Evolutionary conservation across 2,113 vertebrate species (phyloP), one percentile per base, ranked within the genome.

Genomic region (Triplophysa siluroides): DNA sequence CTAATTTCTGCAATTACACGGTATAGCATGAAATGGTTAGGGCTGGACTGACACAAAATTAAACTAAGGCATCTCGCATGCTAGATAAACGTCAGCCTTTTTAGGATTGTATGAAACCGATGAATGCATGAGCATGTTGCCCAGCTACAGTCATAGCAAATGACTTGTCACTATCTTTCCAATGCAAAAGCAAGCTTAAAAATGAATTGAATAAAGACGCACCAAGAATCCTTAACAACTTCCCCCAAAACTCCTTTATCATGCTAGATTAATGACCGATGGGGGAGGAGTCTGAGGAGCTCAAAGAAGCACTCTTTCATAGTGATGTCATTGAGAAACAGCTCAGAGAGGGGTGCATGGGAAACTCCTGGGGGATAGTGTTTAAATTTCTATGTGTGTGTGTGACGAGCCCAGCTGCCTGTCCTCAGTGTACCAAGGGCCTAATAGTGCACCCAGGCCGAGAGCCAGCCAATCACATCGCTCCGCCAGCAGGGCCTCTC

Each of bases 311-410:
- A n/a, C 75, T 78, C 83, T 79, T 86, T 84, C 81, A 86, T 78
- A 84, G 83, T 80, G 73, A 87, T 80, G 80, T 80, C 80, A 86
- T 86, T 91, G 86, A 88, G 85, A 88, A 86, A 82, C 56, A 86
- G 80, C 83, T 68, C 78, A 78, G 62, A 82, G 70, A 26, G 76
- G 86, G 81, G 77, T 88, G 89, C 88, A 87, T 88, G 85, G 66
- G 81, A 86, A 79, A 87, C 87, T 91, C 78, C 89, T 85, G 72
- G 63, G 83, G 80, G 86, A 87, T 90, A 91, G 88, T 90, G 91
- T 91, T 87, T 90, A 85, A 91, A 87, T 89, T 82, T 83, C 79
- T 77, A 58, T 78, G 81, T 86, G 14, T 29, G 26, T 62, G 50
- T 86, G 88, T 88, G 84, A 88, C 52, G 13, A 78, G 60, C 87